Evolutionary conservation across 2,797 vertebrate genomes (phyloP).

Genomic region (Arctocebus calabarensis): DNA sequence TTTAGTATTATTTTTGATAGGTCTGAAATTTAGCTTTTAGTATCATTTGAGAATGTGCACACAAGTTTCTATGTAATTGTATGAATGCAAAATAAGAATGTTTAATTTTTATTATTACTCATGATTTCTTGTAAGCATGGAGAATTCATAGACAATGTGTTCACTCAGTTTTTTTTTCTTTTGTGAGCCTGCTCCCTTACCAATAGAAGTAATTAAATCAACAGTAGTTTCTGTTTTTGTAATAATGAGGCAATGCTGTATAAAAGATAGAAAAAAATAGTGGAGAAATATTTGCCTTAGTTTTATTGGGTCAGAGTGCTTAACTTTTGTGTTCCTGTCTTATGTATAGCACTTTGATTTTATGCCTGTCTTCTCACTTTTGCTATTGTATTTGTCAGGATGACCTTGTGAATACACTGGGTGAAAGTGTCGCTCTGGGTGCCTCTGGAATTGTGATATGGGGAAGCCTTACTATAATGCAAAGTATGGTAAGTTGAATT

Average conservation of each 20-base stretch:
- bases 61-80: neutral
- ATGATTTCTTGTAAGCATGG: neutral
- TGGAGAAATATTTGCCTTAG: constrained; percentile 19
- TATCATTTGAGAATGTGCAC: neutral
- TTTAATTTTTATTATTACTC: neutral
- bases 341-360: neutral
- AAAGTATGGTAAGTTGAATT: constrained; percentile 84
- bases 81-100: constrained; percentile 18
- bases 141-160: neutral
- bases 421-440: constrained; percentile 92
- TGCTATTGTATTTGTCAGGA: constrained; percentile 82
- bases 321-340: neutral
- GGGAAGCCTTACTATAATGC: constrained; percentile 88
- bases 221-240: neutral
- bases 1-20: constrained; percentile 42
- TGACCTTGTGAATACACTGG: constrained; percentile 91
- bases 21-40: constrained; percentile 33
- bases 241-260: neutral
- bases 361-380: constrained; percentile 35
- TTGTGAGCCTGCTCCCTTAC: neutral
- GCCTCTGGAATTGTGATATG: constrained; percentile 92
- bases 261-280: neutral
- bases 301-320: neutral
- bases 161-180: neutral
- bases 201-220: constrained; percentile 37